Base-by-base conservation (phyloP, 2,888 invertebrate genomes). In the Ectemnius continuus region DNA sequence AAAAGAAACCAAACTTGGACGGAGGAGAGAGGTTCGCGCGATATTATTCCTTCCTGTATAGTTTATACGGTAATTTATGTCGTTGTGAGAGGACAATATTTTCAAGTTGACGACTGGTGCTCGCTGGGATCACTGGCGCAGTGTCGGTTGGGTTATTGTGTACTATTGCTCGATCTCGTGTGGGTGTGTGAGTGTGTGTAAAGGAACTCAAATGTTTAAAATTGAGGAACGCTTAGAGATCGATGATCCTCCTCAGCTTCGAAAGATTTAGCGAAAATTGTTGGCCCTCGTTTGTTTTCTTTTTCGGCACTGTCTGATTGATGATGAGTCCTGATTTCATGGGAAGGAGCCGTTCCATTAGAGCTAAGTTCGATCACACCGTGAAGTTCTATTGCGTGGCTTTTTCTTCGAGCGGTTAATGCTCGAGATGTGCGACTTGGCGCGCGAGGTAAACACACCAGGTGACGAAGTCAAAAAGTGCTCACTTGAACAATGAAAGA, bases 41-140 rank as follows among this genome's bases (percentile, higher is more conserved):
- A 65, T 70, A 74, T 75, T 78, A 78, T 81, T 79, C 76, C 66
- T 80, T 81, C 68, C 71, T 76, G 73, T 78, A 83, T 79, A 81
- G 79, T 79, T 81, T 82, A 72, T 71, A 60, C 72, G 63, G 71
- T 80, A 77, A 82, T 76, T 82, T 83, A 81, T 73, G 73, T 81
- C 72, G 81, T 77, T 79, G 66, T 77, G 79, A 82, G 63, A 78
- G 74, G 80, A 81, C 80, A 78, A 81, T 81, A 81, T 81, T 78
- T 81, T 80, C 52, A 70, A 72, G 78, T 70, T 73, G 63, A 76
- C 52, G 46, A 69, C 18, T 48, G 73, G 46, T 23, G 48, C 58
- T 68, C 58, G 59, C 26, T 36, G 65, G 18, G 45, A 59, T 67
- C 36, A 56, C 56, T 60, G 70, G 56, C 36, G 70, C 18, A 61